Conservation (phyloP, 1,140 invertebrate species). For the Drosophila simulans region DNA sequence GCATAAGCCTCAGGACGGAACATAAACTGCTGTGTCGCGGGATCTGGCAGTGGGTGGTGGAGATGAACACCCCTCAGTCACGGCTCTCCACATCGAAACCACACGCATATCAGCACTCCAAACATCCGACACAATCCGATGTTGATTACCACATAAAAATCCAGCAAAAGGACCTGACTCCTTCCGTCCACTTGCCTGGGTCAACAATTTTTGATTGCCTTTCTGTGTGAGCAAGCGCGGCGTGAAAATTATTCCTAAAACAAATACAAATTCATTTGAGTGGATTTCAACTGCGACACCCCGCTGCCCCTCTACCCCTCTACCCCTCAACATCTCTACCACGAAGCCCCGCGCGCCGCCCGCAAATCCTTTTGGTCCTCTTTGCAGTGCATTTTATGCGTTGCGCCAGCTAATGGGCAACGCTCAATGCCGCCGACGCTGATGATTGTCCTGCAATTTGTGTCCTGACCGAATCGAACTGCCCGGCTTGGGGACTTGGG, state of each 20-base stretch:
- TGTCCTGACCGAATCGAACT: constrained; percentile 49
- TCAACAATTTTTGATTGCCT: constrained; percentile 75
- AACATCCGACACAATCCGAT: constrained; percentile 74
- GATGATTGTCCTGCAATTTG: constrained; percentile 79
- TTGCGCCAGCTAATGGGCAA: constrained; percentile 55
- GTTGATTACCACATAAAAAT: constrained; percentile 81
- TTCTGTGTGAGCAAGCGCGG: constrained; percentile 24
- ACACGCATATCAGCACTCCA: constrained; percentile 73
- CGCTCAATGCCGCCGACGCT: constrained; percentile 34
- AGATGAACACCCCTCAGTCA: constrained; percentile 56
- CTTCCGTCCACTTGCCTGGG: constrained; percentile 35
- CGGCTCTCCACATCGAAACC: constrained; percentile 32
- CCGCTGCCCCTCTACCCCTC: background rate
- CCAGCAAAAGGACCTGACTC: constrained; percentile 44
- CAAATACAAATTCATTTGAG: constrained; percentile 81
- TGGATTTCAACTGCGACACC: constrained; percentile 62
- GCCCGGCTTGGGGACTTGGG: constrained; percentile 17
- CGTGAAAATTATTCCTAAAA: constrained; percentile 75
- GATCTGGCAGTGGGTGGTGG: constrained; percentile 26
- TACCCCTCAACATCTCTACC: too few species aligned
- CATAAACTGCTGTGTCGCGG: constrained; percentile 45
- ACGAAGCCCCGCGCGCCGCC: too few species aligned
- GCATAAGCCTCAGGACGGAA: constrained; percentile 51
- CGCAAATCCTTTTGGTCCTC: constrained; percentile 64
- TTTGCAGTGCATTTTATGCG: constrained; percentile 71